Base-by-base conservation (phyloP, 1,140 invertebrate species). In the Cyphomyrmex costatus region DNA sequence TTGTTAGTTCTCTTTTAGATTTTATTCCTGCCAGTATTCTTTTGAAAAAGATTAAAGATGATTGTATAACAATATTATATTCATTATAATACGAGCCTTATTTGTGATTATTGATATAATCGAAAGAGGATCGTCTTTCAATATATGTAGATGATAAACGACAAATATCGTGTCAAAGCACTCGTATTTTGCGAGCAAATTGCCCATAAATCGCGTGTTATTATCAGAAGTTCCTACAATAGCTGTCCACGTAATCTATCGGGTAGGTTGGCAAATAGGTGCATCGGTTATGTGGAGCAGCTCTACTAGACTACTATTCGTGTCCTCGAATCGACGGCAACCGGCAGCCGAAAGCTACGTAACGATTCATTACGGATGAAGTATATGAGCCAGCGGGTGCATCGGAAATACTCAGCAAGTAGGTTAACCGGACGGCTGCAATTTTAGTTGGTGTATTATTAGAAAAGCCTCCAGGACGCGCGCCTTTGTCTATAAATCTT, bases 361-460 rank as follows among this genome's bases (percentile, higher is more conserved):
- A 83, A 83, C 63, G 33, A 30, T 53, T 56, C 74, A 76, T 56
- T 61, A 66, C 49, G 14, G n/a, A 7, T 58, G 66, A 60, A 24
- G 71, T 73, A 61, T 83, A 83, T 46, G 79, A 83, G 51, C 36
- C 30, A 21, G 53, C 24, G 16, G 6, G 24, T 27, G 19, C 49
- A 68, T 86, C 82, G 65, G 36, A 83, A 83, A 71, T 60, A 78
- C 74, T 36, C 74, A 33, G 84, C 74, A 51, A 71, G 60, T 42
- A 46, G 66, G 30, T 68, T 66, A 86, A 60, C 58, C 73, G 76
- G 73, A 85, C 42, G 30, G 53, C 42, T 56, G 82, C 74, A 87
- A 88, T 86, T 80, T 86, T 49, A 51, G 58, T 21, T 56, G 63
- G 80, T 65, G 61, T 88, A 66, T 88, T 89, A 86, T 86, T 79